Evolutionary conservation across 1,140 invertebrate species (phyloP), one percentile per base, ranked within the genome.

Genomic region (Euglossa dilemma): DNA sequence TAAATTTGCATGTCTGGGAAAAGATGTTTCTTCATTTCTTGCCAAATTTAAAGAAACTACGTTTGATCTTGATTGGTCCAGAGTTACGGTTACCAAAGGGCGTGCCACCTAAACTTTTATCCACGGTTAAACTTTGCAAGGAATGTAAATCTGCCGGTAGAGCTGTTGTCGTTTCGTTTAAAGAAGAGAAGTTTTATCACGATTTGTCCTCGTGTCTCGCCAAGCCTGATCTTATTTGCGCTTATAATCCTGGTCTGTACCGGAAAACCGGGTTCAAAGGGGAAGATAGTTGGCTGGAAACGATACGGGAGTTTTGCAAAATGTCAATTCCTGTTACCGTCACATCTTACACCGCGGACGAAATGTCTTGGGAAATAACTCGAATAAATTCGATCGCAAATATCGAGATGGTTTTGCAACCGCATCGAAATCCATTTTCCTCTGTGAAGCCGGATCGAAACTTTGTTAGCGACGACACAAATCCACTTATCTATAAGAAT

Each of bases 401-500:
- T 20, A 83, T 95, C 3, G 92, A 95, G 20, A 88, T 96, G 0
- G 85, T 96, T 11, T 72, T 95, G 14, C 94, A 95, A 20, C 95
- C 96, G 0, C 93, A 92, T 45, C 91, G 90, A 57, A 97, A 97
- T 93, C 95, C 95, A 0, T 97, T 96, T 84, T 93, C 96, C 0
- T 96, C 96, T 71, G 92, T 96, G 0, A 95, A 96, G 88, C 96
- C 97, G 0, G 96, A 97, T 85, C 95, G 96, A 56, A 97, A 97
- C 91, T 97, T 97, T 85, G 95, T 97, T 23, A 96, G 96, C 20
- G 97, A 97, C 84, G 95, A 97, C 69, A 95, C 95, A 43, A 95
- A 94, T 25, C 96, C 96, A 0, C 92, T 97, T 28, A 95, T 97
- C 82, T 97, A 96, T 87, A 97, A 97, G 88, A 97, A 97, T 93